Evolutionary conservation across 2,797 vertebrate species (phyloP), one percentile per base, ranked within the genome.

Genomic region (Acropternis orthonyx): DNA sequence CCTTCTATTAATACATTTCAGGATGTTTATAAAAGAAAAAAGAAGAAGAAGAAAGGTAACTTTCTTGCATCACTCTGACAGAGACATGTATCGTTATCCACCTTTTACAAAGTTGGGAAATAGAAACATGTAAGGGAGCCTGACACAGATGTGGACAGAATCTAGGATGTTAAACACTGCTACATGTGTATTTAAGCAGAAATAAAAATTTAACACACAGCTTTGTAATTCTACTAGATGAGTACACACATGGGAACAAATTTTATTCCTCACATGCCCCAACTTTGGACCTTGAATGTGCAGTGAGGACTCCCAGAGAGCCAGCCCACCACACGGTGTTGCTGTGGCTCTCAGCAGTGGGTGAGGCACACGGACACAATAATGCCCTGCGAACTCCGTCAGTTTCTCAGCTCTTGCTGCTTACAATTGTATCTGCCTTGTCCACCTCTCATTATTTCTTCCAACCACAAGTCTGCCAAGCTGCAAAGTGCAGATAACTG

Each of bases 301-400:
- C 66, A 51, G 7, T 4, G 12, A 22, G 32, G 34, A 13, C 26
- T 82, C 34, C 24, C 37, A 65, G 23, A 28, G 10, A 76, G 41
- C n/a, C 62, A 54, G 28, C 54, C 39, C 0, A 1, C 10, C 34
- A n/a, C 30, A 8, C 1, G 2, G 7, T 10, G 30, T 24, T 39
- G 2, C 52, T 14, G 32, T 7, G 28, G 12, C 19, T 81, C 24
- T 34, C 18, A 30, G 3, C 54, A 44, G 58, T 41, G 41, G 48
- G 23, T 55, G 56, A 8, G 37, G 49, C 51, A 7, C 23, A 5
- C 3, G 15, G 71, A 16, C 5, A 23, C 6, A 41, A 2, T 3
- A 22, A 46, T 82, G 26, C 58, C 32, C 49, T 19, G 37, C 46
- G 68, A 43, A 55, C 14, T n/a, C 59, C 19, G 12, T 20, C 55